Conservation (phyloP, 2,797 vertebrate genomes). For the Neoniphon sammara region DNA sequence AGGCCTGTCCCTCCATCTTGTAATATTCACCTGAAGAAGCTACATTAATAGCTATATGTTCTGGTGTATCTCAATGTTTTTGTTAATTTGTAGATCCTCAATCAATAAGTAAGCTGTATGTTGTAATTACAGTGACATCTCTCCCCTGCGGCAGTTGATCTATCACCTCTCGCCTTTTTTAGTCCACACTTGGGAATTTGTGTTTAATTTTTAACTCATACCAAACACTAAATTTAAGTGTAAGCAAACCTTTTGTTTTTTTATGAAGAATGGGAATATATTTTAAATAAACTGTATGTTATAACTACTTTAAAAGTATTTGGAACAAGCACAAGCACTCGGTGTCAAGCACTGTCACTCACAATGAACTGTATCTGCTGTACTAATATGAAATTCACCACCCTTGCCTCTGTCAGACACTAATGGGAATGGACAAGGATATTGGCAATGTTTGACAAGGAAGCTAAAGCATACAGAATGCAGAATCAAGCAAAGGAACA, state of each 20-base stretch:
- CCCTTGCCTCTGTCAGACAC: constrained; percentile 53
- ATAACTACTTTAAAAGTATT: background rate
- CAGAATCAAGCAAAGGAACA: constrained; percentile 56
- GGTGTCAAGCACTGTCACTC: constrained; percentile 39
- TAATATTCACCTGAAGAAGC: background rate
- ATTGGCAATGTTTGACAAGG: constrained; percentile 74
- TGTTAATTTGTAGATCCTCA: background rate
- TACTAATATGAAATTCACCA: constrained; percentile 51
- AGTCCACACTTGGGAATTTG: background rate
- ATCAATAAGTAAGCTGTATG: background rate
- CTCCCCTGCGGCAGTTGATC: background rate
- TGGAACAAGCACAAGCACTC: constrained; percentile 19
- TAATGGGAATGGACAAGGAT: constrained; percentile 71
- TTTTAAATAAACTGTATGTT: background rate
- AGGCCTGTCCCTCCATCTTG: constrained; percentile 20
- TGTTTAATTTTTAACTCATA: background rate
- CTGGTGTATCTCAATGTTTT: background rate
- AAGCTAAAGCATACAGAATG: constrained; percentile 63
- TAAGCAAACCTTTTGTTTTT: background rate
- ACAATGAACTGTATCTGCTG: constrained; percentile 42
- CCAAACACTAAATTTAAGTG: background rate
- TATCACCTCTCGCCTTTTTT: no score
- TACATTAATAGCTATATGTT: background rate
- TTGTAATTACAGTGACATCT: background rate
- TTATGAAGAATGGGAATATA: background rate